These are phyloP conservation scores for Agapostemon virescens DNA, from an alignment of 2,888 invertebrate species.

Conservation along the genomic window DNA sequence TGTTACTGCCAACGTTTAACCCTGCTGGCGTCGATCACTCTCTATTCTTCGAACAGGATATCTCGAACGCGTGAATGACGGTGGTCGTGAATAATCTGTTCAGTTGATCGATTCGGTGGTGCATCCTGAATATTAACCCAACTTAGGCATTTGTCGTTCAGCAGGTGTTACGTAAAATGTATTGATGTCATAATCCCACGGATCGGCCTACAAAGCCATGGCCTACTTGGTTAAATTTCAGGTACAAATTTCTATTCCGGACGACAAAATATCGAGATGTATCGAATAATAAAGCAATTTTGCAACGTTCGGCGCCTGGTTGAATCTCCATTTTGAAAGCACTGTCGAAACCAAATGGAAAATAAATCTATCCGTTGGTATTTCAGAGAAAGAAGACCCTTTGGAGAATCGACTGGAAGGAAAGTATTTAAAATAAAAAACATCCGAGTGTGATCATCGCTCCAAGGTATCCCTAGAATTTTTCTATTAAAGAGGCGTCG, in stretches of 20 bases:
- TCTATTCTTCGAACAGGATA: constrained; percentile 26
- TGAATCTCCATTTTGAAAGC: not conserved
- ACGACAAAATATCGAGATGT: constrained; percentile 45
- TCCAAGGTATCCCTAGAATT: constrained; percentile 16
- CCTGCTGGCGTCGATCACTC: not conserved
- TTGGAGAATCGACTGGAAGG: no score
- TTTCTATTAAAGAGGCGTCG: not conserved
- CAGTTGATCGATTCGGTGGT: constrained; percentile 38
- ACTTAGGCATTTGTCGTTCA: constrained; percentile 55
- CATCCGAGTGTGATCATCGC: not conserved
- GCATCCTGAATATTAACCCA: constrained; percentile 56
- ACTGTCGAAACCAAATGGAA: not conserved
- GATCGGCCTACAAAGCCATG: constrained; percentile 56
- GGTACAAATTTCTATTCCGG: constrained; percentile 52
- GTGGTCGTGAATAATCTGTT: constrained; percentile 41
- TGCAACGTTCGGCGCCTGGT: constrained; percentile 15
- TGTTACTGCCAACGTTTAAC: not conserved
- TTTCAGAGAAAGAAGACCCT: not conserved
- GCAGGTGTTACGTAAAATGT: constrained; percentile 53
- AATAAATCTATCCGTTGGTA: not conserved
- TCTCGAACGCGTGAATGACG: constrained; percentile 31
- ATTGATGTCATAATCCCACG: constrained; percentile 57
- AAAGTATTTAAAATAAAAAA: no score
- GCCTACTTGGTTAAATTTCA: constrained; percentile 61
- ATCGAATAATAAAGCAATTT: constrained; percentile 52